Percentiles rank a stretch among this genome's conserved stretches.
Evolutionary conservation across 2,888 invertebrate species (phyloP).

Genomic region (Microdon myrmicae): DNA sequence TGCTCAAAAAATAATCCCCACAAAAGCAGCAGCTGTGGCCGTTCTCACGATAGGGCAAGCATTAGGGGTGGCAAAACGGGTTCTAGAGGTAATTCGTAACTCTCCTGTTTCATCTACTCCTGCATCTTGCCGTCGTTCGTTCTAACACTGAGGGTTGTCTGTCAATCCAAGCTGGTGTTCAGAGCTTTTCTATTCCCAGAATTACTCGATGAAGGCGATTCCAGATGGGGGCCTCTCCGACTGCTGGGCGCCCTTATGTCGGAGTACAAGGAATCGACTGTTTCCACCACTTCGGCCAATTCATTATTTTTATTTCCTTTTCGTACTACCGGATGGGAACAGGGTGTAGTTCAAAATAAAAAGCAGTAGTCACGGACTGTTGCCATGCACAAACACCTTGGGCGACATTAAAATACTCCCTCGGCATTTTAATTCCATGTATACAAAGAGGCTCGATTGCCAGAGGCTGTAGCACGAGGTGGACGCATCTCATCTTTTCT

Average conservation of each 20-base stretch:
- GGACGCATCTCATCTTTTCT: too few species aligned
- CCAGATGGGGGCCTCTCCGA: conserved; percentile 43
- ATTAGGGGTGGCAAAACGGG: neutral
- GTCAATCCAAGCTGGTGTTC: conserved; percentile 51
- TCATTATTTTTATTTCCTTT: conserved; percentile 41
- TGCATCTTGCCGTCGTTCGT: too few species aligned
- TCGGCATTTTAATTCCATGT: too few species aligned
- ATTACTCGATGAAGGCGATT: conserved; percentile 50
- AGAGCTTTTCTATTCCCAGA: conserved; percentile 50
- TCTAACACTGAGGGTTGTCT: conserved; percentile 47
- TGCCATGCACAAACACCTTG: conserved; percentile 50
- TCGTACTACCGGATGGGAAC: conserved; percentile 18
- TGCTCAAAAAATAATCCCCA: conserved; percentile 48
- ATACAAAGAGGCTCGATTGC: too few species aligned
- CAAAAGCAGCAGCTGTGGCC: conserved; percentile 39
- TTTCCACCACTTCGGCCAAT: conserved; percentile 45
- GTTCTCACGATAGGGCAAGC: conserved; percentile 23
- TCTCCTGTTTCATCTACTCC: too few species aligned
- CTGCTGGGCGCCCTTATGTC: conserved; percentile 18
- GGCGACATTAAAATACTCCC: conserved; percentile 51
- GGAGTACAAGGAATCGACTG: conserved; percentile 38
- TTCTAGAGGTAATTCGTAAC: too few species aligned
- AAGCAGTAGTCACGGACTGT: conserved; percentile 40
- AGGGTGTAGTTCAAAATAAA: conserved; percentile 3
- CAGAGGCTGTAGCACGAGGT: too few species aligned